Evolutionary conservation across 1,140 invertebrate species (phyloP).

Genomic region (Physella acuta): DNA sequence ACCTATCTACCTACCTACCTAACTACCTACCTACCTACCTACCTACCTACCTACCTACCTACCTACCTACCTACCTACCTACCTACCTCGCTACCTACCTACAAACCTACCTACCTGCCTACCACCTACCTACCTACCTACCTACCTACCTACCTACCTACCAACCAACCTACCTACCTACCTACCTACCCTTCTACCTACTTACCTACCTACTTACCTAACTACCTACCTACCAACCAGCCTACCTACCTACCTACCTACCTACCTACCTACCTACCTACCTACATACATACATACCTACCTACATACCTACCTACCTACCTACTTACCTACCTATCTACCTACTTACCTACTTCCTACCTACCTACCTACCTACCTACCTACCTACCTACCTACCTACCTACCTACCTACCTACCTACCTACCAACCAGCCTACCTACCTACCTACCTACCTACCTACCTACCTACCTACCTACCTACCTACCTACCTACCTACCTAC

Average conservation of each 20-base stretch:
- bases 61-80: neutral
- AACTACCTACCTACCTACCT: neutral
- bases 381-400: neutral
- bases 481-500: too few relatives aligned
- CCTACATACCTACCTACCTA: neutral
- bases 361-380: neutral
- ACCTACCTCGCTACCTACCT: neutral
- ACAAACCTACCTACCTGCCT: neutral
- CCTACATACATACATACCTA: neutral
- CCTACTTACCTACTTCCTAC: slow-evolving; percentile 40
- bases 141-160: neutral
- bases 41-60: neutral
- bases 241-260: neutral
- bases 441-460: neutral
- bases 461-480: neutral
- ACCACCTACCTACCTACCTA: neutral
- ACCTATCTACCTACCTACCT: neutral
- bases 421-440: neutral
- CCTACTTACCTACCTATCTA: neutral
- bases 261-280: neutral
- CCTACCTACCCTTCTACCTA: neutral
- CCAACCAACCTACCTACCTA: neutral
- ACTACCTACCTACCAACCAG: neutral
- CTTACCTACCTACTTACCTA: neutral
- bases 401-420: neutral